phyloP scores from a whole-genome alignment of 2,888 invertebrate species.

The Arrhopalites spinosus region DNA sequence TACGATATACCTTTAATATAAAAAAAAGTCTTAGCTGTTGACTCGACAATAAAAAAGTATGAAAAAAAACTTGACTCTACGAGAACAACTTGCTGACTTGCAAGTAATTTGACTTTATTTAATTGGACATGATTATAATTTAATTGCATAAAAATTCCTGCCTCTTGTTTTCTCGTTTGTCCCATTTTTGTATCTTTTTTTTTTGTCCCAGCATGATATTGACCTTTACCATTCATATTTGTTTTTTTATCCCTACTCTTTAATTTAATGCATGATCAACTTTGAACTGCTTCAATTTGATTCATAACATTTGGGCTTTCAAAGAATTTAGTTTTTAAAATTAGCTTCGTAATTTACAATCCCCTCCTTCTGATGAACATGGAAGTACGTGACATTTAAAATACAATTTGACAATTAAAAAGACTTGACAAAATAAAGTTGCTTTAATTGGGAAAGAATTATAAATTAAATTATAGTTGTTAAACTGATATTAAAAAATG shows the following conservation, averaged over 20 bases:
- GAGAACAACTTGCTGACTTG: conserved; percentile 15
- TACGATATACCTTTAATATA: not conserved
- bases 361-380: no score
- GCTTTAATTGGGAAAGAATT: no score
- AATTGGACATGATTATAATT: conserved; percentile 16
- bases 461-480: no score
- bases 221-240: not conserved
- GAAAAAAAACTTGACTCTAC: not conserved
- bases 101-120: conserved; percentile 27
- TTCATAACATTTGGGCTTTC: not conserved
- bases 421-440: not conserved
- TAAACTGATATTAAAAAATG: not conserved
- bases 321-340: no score
- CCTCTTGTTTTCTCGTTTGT: no score
- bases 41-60: conserved; percentile 38
- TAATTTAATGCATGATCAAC: not conserved
- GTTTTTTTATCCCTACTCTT: not conserved
- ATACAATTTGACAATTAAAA: no score
- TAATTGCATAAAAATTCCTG: not conserved
- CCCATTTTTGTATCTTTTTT: no score
- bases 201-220: no score
- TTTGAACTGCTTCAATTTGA: not conserved
- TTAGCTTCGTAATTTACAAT: no score
- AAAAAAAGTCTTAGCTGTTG: conserved; percentile 32
- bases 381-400: no score